Evolutionary conservation across 2,113 vertebrate genomes (phyloP).

Genomic region (Microtus oregoni): DNA sequence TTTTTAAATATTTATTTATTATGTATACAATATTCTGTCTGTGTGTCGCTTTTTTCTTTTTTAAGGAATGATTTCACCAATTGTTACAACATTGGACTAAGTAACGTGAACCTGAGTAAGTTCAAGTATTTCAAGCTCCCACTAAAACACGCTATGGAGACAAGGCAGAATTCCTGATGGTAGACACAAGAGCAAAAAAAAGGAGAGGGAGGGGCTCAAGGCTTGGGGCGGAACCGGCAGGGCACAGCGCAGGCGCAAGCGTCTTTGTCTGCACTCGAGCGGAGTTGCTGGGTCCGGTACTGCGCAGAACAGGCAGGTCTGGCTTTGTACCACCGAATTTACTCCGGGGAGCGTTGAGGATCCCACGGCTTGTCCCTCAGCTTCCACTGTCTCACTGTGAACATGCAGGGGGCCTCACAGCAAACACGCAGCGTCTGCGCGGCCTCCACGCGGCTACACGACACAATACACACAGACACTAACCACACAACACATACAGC

Average conservation of each 20-base stretch:
- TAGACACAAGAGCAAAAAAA: background rate
- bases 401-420: background rate
- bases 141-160: background rate
- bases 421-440: background rate
- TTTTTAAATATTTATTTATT: no score
- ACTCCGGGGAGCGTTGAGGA: background rate
- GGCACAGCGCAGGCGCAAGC: background rate
- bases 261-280: background rate
- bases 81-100: background rate
- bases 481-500: background rate
- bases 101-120: slow-evolving; percentile 5
- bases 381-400: background rate
- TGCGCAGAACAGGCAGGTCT: background rate
- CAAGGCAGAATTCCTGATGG: background rate
- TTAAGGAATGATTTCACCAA: background rate
- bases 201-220: background rate
- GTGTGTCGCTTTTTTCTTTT: background rate
- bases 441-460: background rate
- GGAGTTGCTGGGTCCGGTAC: background rate
- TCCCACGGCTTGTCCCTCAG: background rate
- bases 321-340: background rate
- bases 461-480: background rate
- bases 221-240: background rate
- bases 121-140: background rate
- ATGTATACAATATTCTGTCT: no score